phyloP scores from a whole-genome alignment of 2,113 vertebrate species.

The Callospermophilus lateralis region DNA sequence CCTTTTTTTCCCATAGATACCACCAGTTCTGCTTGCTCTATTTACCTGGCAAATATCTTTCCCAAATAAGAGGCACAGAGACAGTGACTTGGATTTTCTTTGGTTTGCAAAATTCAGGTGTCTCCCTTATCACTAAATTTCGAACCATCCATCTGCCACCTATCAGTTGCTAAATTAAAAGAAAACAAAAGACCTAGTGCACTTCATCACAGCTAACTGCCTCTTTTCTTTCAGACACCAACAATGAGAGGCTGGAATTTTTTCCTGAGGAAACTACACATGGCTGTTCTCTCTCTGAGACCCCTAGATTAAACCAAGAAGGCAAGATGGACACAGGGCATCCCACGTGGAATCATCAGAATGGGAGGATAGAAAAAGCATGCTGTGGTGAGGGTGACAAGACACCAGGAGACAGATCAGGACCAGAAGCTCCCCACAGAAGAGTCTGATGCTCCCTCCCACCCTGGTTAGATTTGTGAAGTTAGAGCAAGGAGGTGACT shows the following conservation, averaged over 20 bases:
- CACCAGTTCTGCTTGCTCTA: not conserved
- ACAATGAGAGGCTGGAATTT: not conserved
- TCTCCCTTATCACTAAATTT: not conserved
- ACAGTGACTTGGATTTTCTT: accelerated
- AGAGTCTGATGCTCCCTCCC: accelerated
- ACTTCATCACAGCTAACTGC: too few species aligned
- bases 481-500: accelerated
- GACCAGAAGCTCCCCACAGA: accelerated
- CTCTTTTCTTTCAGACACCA: not conserved
- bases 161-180: not conserved
- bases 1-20: not conserved
- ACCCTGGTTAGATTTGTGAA: not conserved
- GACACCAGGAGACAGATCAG: accelerated
- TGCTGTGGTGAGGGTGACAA: not conserved
- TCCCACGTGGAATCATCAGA: not conserved
- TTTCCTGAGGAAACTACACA: not conserved
- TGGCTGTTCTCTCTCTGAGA: not conserved
- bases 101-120: not conserved
- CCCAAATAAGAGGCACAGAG: not conserved
- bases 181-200: not conserved
- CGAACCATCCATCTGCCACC: not conserved
- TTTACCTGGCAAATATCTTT: not conserved
- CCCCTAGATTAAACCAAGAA: not conserved
- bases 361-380: accelerated
- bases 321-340: not conserved